phyloP scores from a whole-genome alignment of 2,797 vertebrate genomes.

The Myotis findleyi region DNA sequence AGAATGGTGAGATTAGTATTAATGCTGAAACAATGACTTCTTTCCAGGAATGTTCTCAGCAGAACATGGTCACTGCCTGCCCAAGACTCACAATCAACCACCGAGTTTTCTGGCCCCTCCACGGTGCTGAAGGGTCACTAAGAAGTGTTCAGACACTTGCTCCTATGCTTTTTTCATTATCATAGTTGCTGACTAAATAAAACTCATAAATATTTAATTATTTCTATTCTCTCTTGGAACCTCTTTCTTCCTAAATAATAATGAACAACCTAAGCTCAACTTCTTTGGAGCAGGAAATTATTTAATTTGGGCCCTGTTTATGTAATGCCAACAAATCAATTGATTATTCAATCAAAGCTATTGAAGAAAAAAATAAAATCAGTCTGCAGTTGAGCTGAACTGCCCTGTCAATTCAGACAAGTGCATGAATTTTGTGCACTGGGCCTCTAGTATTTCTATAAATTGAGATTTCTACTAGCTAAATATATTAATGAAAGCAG shows the following conservation, averaged over 20 bases:
- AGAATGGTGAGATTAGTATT: background rate
- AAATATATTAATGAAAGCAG: background rate
- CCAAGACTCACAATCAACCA: background rate
- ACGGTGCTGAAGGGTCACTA: background rate
- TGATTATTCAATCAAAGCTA: background rate
- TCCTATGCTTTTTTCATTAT: background rate
- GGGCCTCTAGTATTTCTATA: background rate
- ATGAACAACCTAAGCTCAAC: background rate
- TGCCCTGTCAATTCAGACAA: background rate
- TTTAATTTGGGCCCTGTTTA: background rate
- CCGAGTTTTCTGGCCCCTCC: background rate
- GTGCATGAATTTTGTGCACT: too few relatives aligned
- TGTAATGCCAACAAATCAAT: background rate
- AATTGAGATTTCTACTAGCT: slow-evolving; percentile 24
- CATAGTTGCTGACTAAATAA: slow-evolving; percentile 9
- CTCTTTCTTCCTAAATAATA: slow-evolving; percentile 16
- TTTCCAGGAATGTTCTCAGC: background rate
- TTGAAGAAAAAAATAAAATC: slow-evolving; percentile 31
- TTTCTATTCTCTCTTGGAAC: slow-evolving; percentile 31
- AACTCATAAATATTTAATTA: background rate
- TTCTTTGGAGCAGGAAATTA: background rate
- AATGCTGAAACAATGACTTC: background rate
- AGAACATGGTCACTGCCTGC: background rate
- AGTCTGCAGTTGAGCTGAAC: background rate
- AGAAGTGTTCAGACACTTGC: background rate